phyloP scores from a whole-genome alignment of 2,113 vertebrate species.

The Otocyon megalotis region DNA sequence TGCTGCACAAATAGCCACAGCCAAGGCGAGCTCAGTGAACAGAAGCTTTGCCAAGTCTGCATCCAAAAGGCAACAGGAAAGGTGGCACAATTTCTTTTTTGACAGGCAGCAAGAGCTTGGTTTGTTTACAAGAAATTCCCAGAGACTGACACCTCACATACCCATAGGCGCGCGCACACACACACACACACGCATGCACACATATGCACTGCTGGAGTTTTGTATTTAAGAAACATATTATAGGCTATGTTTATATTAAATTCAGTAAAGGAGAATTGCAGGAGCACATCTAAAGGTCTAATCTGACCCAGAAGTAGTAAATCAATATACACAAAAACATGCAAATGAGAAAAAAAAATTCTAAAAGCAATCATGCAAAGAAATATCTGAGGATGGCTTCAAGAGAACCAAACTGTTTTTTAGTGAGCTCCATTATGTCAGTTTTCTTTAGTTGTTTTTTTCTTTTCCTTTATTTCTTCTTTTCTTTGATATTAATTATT shows the following conservation, averaged over 20 bases:
- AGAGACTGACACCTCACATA: not conserved
- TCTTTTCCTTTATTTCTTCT: not conserved
- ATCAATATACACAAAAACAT: constrained; percentile 49
- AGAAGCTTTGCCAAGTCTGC: not conserved
- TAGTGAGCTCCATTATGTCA: constrained; percentile 71
- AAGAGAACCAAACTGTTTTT: constrained; percentile 78
- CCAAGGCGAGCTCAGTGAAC: constrained; percentile 36
- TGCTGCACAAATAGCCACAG: constrained; percentile 46
- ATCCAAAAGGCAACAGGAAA: not conserved
- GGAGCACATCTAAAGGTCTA: not conserved
- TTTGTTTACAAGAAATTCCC: constrained; percentile 26
- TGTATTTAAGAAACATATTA: constrained; percentile 12
- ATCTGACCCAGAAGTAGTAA: constrained; percentile 51
- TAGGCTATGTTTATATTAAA: not conserved
- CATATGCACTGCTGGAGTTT: not conserved
- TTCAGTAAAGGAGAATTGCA: not conserved
- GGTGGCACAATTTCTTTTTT: not conserved
- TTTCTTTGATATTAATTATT: constrained; percentile 81
- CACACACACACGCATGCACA: accelerated
- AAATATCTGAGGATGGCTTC: constrained; percentile 68
- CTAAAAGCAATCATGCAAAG: constrained; percentile 74
- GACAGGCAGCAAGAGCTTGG: not conserved
- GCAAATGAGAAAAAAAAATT: constrained; percentile 73
- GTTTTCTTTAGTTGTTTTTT: constrained; percentile 58
- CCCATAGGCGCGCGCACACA: not conserved